Percentiles rank a stretch among this genome's conserved stretches.
phyloP scores from a whole-genome alignment of 2,888 invertebrate species.

The Netelia fuscicornis region DNA sequence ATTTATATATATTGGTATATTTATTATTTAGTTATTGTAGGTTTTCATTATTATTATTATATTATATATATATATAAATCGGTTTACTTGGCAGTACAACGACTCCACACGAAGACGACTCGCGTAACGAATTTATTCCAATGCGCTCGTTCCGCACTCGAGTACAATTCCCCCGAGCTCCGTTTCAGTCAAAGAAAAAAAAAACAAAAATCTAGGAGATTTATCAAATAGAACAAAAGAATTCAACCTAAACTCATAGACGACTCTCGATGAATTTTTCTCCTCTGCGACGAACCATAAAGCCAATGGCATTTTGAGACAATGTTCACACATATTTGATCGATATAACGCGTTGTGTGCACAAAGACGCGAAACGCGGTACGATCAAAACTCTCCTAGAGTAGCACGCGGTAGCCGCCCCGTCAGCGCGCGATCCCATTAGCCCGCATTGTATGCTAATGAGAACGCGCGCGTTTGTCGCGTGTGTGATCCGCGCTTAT shows the following conservation, averaged over 20 bases:
- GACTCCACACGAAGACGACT: background rate
- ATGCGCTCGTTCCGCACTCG: background rate
- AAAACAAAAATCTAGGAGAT: too few relatives aligned
- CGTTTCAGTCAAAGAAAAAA: too few relatives aligned
- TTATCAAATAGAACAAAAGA: too few relatives aligned
- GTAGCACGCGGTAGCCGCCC: conserved; percentile 74
- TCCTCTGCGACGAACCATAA: too few relatives aligned
- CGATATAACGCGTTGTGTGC: background rate
- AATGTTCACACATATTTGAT: background rate
- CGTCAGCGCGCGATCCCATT: conserved; percentile 82
- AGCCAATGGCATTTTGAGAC: too few relatives aligned
- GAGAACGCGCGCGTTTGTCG: conserved; percentile 76
- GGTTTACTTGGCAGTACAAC: background rate
- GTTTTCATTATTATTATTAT: too few relatives aligned
- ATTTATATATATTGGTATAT: too few relatives aligned
- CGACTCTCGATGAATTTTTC: too few relatives aligned
- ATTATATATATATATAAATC: background rate
- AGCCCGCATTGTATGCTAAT: conserved; percentile 83
- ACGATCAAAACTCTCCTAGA: conserved; percentile 62
- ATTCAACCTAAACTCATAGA: too few relatives aligned
- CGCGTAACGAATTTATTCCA: background rate
- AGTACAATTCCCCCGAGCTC: too few relatives aligned
- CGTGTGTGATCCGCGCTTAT: conserved; percentile 79
- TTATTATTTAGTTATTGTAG: too few relatives aligned
- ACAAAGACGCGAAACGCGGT: conserved; percentile 31